Percentiles rank a stretch among this genome's conserved stretches.
phyloP scores from a whole-genome alignment of 1,140 invertebrate genomes.

The Rhynchophorus ferrugineus region DNA sequence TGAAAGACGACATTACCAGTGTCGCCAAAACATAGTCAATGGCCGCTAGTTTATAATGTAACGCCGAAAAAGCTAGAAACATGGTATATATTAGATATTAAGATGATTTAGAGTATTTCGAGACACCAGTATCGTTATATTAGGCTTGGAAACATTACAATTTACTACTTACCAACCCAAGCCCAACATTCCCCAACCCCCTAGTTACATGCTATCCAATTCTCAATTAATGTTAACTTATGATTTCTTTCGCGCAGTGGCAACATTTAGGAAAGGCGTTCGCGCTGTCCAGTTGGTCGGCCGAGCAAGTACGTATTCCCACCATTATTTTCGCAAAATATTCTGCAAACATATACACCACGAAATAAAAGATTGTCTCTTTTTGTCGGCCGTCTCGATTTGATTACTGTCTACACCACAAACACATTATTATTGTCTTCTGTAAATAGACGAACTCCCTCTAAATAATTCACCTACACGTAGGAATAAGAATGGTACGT shows the following conservation, averaged over 20 bases:
- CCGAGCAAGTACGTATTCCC: slow-evolving; percentile 87
- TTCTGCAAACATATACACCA: slow-evolving; percentile 7
- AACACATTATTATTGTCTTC: too few species aligned
- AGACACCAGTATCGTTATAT: too few species aligned
- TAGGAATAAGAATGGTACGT: too few species aligned
- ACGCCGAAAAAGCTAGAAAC: too few species aligned
- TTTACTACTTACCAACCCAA: background rate
- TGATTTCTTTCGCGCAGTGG: slow-evolving; percentile 63
- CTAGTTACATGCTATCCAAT: background rate
- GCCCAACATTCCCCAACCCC: background rate
- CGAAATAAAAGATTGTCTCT: background rate
- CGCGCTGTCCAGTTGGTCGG: slow-evolving; percentile 96
- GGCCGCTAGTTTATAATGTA: too few species aligned
- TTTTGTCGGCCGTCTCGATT: background rate
- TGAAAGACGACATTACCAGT: too few species aligned
- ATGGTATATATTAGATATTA: too few species aligned
- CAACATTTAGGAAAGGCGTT: slow-evolving; percentile 99
- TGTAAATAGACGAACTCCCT: too few species aligned
- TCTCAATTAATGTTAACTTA: background rate
- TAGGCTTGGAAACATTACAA: too few species aligned
- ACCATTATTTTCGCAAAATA: background rate
- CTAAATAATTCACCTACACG: too few species aligned
- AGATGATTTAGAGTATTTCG: too few species aligned
- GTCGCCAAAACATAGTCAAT: too few species aligned
- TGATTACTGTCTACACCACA: background rate